Evolutionary conservation across 2,888 invertebrate species (phyloP).

Genomic region (Barypeithes pellucidus): DNA sequence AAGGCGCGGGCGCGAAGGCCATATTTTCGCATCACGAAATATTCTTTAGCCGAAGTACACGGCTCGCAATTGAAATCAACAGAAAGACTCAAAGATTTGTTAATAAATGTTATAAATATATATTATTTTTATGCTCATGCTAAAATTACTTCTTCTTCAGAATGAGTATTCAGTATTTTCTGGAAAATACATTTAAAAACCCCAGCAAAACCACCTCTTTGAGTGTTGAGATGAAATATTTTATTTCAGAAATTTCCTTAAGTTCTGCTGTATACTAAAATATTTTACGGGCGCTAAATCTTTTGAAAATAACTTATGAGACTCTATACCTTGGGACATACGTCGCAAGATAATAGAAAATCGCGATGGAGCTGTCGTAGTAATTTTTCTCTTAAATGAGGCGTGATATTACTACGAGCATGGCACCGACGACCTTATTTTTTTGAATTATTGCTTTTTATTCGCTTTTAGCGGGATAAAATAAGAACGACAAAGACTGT

Average conservation of each 20-base stretch:
- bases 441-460: slow-evolving; percentile 6
- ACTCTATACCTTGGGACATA: background rate
- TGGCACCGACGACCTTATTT: slow-evolving; percentile 3
- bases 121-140: too few relatives aligned
- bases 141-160: too few relatives aligned
- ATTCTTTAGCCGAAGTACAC: too few relatives aligned
- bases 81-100: too few relatives aligned
- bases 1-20: too few relatives aligned
- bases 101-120: too few relatives aligned
- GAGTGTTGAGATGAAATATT: background rate
- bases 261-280: background rate
- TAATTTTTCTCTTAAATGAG: slow-evolving; percentile 22
- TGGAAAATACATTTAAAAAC: too few relatives aligned
- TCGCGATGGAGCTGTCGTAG: slow-evolving; percentile 1
- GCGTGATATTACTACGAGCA: slow-evolving; percentile 17
- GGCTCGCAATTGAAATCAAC: too few relatives aligned
- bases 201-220: too few relatives aligned
- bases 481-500: background rate
- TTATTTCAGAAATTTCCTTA: too few relatives aligned
- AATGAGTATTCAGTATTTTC: too few relatives aligned
- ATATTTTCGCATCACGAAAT: too few relatives aligned
- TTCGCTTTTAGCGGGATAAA: background rate
- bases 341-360: slow-evolving; percentile 7
- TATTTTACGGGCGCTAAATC: background rate
- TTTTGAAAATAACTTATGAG: slow-evolving; percentile 1